Evolutionary conservation across 2,888 invertebrate genomes (phyloP).

Genomic region (Tetropium fuscum): DNA sequence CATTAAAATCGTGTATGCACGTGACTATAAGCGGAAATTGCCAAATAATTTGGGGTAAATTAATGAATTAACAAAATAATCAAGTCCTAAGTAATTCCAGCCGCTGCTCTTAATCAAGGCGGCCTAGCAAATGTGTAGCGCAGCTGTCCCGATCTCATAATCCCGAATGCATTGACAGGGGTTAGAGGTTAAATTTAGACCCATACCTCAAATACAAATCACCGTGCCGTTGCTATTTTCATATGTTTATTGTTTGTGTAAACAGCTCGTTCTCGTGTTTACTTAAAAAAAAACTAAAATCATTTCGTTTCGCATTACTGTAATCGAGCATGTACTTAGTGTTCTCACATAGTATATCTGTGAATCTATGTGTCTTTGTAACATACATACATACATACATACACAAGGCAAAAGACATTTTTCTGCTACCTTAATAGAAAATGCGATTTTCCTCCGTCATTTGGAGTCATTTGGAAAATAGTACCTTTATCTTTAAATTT

Average conservation of each 20-base stretch:
- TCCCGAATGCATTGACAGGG: constrained; percentile 61
- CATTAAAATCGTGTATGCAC: constrained; percentile 29
- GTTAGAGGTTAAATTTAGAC: constrained; percentile 64
- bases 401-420: too few relatives aligned
- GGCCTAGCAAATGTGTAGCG: constrained; percentile 60
- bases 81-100: constrained; percentile 54
- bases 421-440: too few relatives aligned
- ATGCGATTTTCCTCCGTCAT: too few relatives aligned
- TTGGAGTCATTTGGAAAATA: too few relatives aligned
- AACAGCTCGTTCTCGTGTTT: constrained; percentile 37
- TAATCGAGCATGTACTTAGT: too few relatives aligned
- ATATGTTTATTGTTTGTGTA: constrained; percentile 36
- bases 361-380: too few relatives aligned
- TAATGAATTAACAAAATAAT: constrained; percentile 62
- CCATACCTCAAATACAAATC: constrained; percentile 45
- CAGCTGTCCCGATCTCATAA: constrained; percentile 65
- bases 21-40: constrained; percentile 53
- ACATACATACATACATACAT: too few relatives aligned
- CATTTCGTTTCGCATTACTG: too few relatives aligned
- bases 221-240: constrained; percentile 31
- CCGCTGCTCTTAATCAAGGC: constrained; percentile 55
- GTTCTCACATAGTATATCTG: too few relatives aligned
- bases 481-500: too few relatives aligned
- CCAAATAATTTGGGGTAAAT: constrained; percentile 58
- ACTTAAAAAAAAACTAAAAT: constrained; percentile 13